These are phyloP conservation scores for Spodoptera litura DNA, from an alignment of 1,140 invertebrate species.

Conservation along the genomic window DNA sequence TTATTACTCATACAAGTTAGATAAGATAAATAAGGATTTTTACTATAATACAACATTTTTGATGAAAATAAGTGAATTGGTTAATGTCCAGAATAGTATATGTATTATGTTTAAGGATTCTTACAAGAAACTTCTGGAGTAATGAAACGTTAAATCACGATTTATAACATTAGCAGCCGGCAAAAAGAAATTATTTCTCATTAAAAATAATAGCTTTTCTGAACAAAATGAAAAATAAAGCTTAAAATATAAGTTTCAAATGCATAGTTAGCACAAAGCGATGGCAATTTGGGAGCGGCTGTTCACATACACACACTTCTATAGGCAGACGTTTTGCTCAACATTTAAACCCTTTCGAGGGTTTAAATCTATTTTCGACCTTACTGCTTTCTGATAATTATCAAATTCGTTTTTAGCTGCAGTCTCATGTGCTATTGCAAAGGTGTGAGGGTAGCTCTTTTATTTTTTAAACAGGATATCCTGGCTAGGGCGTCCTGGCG, in stretches of 20 bases:
- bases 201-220: conserved; percentile 23
- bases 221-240: conserved; percentile 22
- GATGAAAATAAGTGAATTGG: too few species aligned
- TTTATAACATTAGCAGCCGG: background rate
- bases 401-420: conserved; percentile 23
- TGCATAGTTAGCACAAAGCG: conserved; percentile 39
- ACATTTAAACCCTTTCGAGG: conserved; percentile 36
- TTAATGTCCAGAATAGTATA: too few species aligned
- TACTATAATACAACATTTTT: too few species aligned
- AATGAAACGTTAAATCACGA: background rate
- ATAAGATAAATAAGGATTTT: background rate
- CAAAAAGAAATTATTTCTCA: conserved; percentile 21
- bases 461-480: conserved; percentile 85
- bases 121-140: background rate
- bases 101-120: background rate
- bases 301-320: conserved; percentile 22
- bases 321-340: background rate
- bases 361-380: conserved; percentile 25
- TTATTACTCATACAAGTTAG: background rate
- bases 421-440: conserved; percentile 47
- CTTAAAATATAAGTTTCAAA: conserved; percentile 35
- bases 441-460: conserved; percentile 82
- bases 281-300: conserved; percentile 43
- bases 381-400: background rate
- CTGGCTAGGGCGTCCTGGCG: conserved; percentile 69